Percentiles rank a stretch among this genome's conserved stretches.
phyloP scores from a whole-genome alignment of 2,888 invertebrate species.

The Criorhina ranunculi region DNA sequence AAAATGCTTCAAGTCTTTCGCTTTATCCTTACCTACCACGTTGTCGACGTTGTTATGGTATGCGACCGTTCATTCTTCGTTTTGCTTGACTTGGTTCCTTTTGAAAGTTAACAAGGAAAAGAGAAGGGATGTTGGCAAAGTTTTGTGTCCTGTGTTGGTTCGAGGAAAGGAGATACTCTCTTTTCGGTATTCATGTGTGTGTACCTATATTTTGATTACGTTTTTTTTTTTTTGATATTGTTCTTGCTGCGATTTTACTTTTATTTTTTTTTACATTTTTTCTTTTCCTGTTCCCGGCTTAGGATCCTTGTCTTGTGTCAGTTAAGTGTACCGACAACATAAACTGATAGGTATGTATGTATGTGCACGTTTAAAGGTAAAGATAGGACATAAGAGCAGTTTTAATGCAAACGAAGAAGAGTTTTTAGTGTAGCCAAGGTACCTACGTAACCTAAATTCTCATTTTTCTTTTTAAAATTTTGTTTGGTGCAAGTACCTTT shows the following conservation, averaged over 20 bases:
- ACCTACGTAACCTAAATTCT: conserved; percentile 54
- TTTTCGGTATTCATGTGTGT: conserved; percentile 22
- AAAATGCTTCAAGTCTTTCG: conserved; percentile 32
- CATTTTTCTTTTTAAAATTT: conserved; percentile 18
- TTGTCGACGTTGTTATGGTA: conserved; percentile 16
- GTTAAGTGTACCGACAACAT: conserved; percentile 70
- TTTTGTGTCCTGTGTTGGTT: conserved; percentile 70
- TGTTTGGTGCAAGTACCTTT: conserved; percentile 59
- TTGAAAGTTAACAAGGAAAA: conserved; percentile 27
- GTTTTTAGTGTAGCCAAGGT: conserved; percentile 27
- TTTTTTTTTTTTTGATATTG: conserved; percentile 33
- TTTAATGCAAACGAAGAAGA: conserved; percentile 54
- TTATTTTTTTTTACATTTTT: conserved; percentile 3
- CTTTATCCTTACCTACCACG: not conserved
- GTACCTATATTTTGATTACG: conserved; percentile 52
- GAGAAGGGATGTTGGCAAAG: conserved; percentile 41
- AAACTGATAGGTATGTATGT: conserved; percentile 55
- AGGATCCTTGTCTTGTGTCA: conserved; percentile 67
- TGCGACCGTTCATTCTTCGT: conserved; percentile 24
- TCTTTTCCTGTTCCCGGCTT: conserved; percentile 28
- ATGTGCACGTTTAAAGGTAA: conserved; percentile 34
- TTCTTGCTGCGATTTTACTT: conserved; percentile 42
- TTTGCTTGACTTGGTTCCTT: conserved; percentile 40
- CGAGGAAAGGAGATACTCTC: conserved; percentile 9
- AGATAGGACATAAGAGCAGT: conserved; percentile 34